Percentiles rank a stretch among this genome's conserved stretches.
These are phyloP conservation scores for Mesocentrotus franciscanus DNA, from an alignment of 53 echinoderm and acorn worm species.

Conservation along the genomic window DNA sequence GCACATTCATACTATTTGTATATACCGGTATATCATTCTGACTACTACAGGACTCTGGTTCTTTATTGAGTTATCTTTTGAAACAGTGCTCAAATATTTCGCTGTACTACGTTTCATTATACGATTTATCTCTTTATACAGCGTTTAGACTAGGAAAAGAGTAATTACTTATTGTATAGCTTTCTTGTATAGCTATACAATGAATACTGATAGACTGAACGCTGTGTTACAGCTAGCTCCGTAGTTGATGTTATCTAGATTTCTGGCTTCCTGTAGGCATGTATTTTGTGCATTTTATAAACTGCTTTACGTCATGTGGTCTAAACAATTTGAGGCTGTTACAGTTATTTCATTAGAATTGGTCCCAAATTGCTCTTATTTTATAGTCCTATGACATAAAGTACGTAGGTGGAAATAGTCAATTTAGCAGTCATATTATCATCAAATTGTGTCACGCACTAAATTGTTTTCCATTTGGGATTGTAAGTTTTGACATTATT, in stretches of 20 bases:
- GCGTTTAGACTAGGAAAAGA: too few relatives aligned
- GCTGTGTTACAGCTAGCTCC: background rate
- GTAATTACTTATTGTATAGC: too few relatives aligned
- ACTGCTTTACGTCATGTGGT: conserved; percentile 18
- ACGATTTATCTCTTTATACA: too few relatives aligned
- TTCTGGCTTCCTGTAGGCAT: background rate
- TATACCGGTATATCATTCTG: too few relatives aligned
- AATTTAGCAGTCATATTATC: background rate
- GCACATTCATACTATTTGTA: too few relatives aligned
- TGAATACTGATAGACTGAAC: too few relatives aligned
- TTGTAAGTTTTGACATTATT: background rate
- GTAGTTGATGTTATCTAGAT: background rate
- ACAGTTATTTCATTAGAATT: background rate
- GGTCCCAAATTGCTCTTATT: background rate
- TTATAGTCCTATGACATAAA: background rate
- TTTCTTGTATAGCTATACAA: too few relatives aligned
- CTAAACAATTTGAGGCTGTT: background rate
- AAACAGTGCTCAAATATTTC: too few relatives aligned
- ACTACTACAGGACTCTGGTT: too few relatives aligned
- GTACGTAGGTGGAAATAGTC: background rate
- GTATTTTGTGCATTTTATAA: background rate
- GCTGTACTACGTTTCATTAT: too few relatives aligned
- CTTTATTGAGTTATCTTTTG: too few relatives aligned
- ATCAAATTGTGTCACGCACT: background rate
- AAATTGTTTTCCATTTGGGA: background rate